Conservation (phyloP, 2,113 vertebrate species). For the Vidua macroura region DNA sequence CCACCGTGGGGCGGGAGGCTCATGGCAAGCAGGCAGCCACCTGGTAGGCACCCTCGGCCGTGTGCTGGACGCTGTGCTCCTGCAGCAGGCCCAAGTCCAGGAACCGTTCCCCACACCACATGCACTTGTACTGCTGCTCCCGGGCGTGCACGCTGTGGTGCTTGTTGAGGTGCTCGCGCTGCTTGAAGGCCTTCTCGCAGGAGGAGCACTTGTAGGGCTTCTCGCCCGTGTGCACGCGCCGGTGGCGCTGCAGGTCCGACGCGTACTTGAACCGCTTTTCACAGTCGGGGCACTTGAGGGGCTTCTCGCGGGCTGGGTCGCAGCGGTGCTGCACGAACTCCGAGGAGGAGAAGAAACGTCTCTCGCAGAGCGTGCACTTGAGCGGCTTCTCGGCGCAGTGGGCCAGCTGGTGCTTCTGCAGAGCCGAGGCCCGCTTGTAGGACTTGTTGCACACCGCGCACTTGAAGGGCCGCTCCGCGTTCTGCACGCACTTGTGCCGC, state of each 20-base stretch:
- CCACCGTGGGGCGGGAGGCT: background rate
- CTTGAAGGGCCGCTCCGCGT: constrained; percentile 91
- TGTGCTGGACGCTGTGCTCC: constrained; percentile 96
- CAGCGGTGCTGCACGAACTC: constrained; percentile 97
- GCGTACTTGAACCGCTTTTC: constrained; percentile 98
- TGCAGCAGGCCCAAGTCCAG: constrained; percentile 92
- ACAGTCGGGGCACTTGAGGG: constrained; percentile 93
- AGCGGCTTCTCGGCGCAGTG: constrained; percentile 96
- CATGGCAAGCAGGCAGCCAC: constrained; percentile 88
- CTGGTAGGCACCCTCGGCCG: constrained; percentile 84
- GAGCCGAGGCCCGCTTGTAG: constrained; percentile 92
- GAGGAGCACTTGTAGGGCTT: constrained; percentile 95
- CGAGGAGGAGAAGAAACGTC: constrained; percentile 93
- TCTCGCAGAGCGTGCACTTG: constrained; percentile 93
- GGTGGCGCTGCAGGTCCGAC: constrained; percentile 93
- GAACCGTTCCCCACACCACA: constrained; percentile 96
- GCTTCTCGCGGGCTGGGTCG: constrained; percentile 91
- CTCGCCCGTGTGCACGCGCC: constrained; percentile 92
- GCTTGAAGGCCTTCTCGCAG: constrained; percentile 97
- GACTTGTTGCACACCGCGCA: constrained; percentile 93
- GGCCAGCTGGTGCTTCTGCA: constrained; percentile 92
- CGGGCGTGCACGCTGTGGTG: constrained; percentile 93
- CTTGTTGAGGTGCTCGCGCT: constrained; percentile 94
- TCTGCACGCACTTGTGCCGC: constrained; percentile 91
- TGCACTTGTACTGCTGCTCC: constrained; percentile 96